Percentiles rank a stretch among this genome's conserved stretches.
Conservation (phyloP, 2,888 invertebrate genomes). For the Archips crataeganus region DNA sequence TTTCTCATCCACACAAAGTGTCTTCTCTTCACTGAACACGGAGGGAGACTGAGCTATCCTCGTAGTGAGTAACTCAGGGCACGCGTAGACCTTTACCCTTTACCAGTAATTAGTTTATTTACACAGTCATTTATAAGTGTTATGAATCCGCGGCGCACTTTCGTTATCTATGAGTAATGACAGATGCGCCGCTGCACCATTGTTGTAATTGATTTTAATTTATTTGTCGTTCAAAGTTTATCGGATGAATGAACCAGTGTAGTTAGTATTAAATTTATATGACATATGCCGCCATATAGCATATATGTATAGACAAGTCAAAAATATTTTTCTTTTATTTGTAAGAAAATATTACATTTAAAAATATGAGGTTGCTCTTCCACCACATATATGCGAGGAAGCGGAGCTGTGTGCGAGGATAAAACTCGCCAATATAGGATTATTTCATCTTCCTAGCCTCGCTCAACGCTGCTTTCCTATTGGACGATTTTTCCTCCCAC, state of each 20-base stretch:
- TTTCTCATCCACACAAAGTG: constrained; percentile 85
- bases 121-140: constrained; percentile 65
- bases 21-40: constrained; percentile 54
- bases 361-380: no score
- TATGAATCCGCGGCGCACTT: constrained; percentile 34
- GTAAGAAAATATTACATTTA: no score
- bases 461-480: no score
- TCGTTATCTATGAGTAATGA: constrained; percentile 60
- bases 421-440: no score
- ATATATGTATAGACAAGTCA: no score
- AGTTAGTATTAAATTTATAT: neutral
- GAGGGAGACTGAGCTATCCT: constrained; percentile 59
- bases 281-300: neutral
- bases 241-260: constrained; percentile 17
- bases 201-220: constrained; percentile 57
- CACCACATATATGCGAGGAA: no score
- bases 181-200: constrained; percentile 63
- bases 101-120: constrained; percentile 76
- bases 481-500: no score
- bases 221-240: constrained; percentile 41
- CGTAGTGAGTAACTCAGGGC: constrained; percentile 64
- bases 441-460: no score
- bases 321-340: no score
- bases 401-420: no score
- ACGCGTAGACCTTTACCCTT: constrained; percentile 82